Percentiles rank a stretch among this genome's conserved stretches.
Evolutionary conservation across 2,888 invertebrate genomes (phyloP).

Genomic region (Epinotia bilunana): DNA sequence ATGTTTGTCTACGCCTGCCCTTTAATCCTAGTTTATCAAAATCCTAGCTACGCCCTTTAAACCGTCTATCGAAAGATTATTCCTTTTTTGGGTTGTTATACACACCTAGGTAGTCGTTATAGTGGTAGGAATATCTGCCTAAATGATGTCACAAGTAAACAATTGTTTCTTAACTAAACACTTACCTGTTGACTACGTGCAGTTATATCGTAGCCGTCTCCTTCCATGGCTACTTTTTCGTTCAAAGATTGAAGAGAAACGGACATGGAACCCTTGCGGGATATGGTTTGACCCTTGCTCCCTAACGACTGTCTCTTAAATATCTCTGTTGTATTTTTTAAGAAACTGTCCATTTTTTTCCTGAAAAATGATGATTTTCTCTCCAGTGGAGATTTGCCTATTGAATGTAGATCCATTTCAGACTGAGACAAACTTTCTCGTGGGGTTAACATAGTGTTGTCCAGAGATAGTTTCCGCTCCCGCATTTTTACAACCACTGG

Average conservation of each 20-base stretch:
- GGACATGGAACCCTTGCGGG: conserved; percentile 70
- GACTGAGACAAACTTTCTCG: conserved; percentile 73
- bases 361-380: conserved; percentile 78
- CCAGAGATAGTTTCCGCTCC: conserved; percentile 74
- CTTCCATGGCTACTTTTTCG: conserved; percentile 54
- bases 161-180: not conserved
- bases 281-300: conserved; percentile 57
- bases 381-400: conserved; percentile 75
- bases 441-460: conserved; percentile 69
- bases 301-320: conserved; percentile 67
- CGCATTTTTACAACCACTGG: conserved; percentile 40
- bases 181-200: conserved; percentile 35
- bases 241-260: conserved; percentile 73
- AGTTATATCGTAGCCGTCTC: conserved; percentile 47
- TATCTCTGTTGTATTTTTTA: conserved; percentile 76
- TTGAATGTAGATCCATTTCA: conserved; percentile 73
- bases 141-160: not conserved
- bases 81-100: too few species aligned
- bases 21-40: too few species aligned
- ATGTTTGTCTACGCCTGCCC: too few species aligned
- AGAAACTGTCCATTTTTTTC: conserved; percentile 78
- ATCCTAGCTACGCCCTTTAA: too few species aligned
- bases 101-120: too few species aligned
- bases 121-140: too few species aligned
- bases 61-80: too few species aligned